phyloP scores from a whole-genome alignment of 2,888 invertebrate genomes.

The Choristoneura rosaceana region DNA sequence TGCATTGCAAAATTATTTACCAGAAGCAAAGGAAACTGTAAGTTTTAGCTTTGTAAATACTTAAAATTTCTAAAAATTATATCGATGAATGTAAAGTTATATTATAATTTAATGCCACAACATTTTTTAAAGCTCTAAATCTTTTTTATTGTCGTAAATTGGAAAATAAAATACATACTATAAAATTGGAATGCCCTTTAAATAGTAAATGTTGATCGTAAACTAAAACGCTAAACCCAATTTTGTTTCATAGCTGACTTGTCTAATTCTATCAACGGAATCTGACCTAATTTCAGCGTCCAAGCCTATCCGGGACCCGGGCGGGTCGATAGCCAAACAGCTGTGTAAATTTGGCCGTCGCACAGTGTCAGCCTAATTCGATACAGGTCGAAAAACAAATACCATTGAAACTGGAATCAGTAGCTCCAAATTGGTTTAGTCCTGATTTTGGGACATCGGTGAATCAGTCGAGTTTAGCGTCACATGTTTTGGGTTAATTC shows the following conservation, averaged over 20 bases:
- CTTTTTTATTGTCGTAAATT: too few relatives aligned
- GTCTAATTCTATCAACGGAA: slow-evolving; percentile 10
- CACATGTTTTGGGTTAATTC: too few relatives aligned
- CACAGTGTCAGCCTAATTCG: background rate
- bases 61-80: background rate
- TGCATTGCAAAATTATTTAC: background rate
- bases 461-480: background rate
- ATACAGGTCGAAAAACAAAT: slow-evolving; percentile 6
- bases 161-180: background rate
- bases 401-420: background rate
- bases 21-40: background rate
- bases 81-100: too few relatives aligned
- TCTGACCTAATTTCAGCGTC: slow-evolving; percentile 23
- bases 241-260: slow-evolving; percentile 1
- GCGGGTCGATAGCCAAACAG: slow-evolving; percentile 25
- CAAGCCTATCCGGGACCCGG: slow-evolving; percentile 18
- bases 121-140: background rate
- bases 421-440: background rate
- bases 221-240: background rate
- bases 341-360: slow-evolving; percentile 21
- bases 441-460: background rate
- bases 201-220: background rate
- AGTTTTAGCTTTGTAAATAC: background rate
- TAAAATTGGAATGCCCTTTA: background rate
- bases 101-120: background rate